phyloP scores from a whole-genome alignment of 2,113 vertebrate genomes.

The Shinisaurus crocodilurus region DNA sequence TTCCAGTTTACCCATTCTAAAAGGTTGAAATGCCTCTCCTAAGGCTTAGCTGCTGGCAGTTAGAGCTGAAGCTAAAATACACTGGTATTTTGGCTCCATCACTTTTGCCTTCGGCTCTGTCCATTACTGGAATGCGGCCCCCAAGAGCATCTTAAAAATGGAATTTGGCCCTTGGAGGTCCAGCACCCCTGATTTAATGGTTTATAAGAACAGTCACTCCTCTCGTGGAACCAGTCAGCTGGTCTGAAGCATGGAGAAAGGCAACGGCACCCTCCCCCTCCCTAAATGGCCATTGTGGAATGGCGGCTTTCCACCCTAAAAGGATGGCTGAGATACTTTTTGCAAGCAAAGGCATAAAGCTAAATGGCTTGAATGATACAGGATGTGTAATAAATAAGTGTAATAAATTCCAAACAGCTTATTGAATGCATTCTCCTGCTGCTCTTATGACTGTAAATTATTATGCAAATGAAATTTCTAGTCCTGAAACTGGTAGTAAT shows the following conservation, averaged over 20 bases:
- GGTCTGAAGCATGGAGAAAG: neutral
- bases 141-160: too few species aligned
- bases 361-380: neutral
- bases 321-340: neutral
- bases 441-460: slow-evolving; percentile 1
- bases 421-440: slow-evolving; percentile 12
- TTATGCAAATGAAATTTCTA: slow-evolving; percentile 24
- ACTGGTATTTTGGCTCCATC: too few species aligned
- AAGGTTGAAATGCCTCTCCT: too few species aligned
- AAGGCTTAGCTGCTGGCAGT: too few species aligned
- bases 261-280: neutral
- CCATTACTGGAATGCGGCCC: too few species aligned
- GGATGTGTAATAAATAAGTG: neutral
- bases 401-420: slow-evolving; percentile 12
- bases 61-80: too few species aligned
- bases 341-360: neutral
- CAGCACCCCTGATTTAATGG: neutral
- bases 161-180: too few species aligned
- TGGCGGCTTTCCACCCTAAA: neutral
- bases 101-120: too few species aligned
- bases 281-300: neutral
- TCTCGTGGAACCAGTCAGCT: neutral
- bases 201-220: neutral
- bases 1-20: too few species aligned
- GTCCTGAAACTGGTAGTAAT: neutral